Evolutionary conservation across 1,140 invertebrate species (phyloP), one percentile per base, ranked within the genome.

Genomic region (Drosophila malerkotliana): DNA sequence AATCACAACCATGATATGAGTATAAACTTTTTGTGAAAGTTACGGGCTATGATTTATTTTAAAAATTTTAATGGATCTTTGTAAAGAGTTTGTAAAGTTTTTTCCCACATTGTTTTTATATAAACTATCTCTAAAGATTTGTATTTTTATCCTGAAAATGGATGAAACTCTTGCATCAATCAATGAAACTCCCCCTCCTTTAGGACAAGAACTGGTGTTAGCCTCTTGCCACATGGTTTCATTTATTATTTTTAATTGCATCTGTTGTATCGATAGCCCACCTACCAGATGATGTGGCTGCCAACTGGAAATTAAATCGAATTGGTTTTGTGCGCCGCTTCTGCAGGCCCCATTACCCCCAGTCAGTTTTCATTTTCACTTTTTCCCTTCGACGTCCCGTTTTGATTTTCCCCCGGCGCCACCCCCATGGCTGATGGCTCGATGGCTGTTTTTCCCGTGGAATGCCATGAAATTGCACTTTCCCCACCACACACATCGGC

Each of bases 261-360:
- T 28, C 45, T 72, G 77, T 72, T 77, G 57, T 15, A 44, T 44
- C 51, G 80, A 72, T 79, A 56, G 47, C 9, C 28, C 28, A 34
- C 49, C 41, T 54, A 34, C 60, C 21, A 54, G 26, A 56, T 34
- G 55, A 67, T 64, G 49, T 55, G 45, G 74, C 75, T 78, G 75
- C 75, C 64, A 83, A 84, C 72, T 77, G 30, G 41, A 66, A 84
- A 77, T 85, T 64, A 78, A 81, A 78, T 81, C 55, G 66, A 81
- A 81, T 87, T 82, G 78, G 62, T 78, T 87, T 84, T 53, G 10
- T 45, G 15, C n/a, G 8, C 12, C 39, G 15, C 32, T 34, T 34
- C 32, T 34, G 34, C 34, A 12, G 34, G 3, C 21, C 48, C 14
- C 15, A 9, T 21, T 37, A 4, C 37, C 32, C 47, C 47, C 34